phyloP scores from a whole-genome alignment of 2,797 vertebrate species.

The Microchirus variegatus region DNA sequence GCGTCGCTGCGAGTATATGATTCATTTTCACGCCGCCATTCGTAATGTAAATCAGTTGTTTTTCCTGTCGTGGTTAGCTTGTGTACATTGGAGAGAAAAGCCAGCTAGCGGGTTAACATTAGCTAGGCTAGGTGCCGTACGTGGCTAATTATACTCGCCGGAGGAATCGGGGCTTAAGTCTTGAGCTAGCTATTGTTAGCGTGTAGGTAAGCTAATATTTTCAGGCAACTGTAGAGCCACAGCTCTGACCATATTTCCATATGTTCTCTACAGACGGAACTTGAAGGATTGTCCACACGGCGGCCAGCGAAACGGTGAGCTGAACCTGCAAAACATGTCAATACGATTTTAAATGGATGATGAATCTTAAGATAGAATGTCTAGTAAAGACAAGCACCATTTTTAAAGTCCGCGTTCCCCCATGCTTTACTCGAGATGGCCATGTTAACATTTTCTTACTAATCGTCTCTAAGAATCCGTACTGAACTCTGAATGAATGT shows the following conservation, averaged over 20 bases:
- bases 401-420: constrained; percentile 64
- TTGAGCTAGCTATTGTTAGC: constrained; percentile 78
- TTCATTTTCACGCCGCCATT: background rate
- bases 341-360: constrained; percentile 35
- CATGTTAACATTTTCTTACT: constrained; percentile 26
- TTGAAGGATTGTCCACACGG: constrained; percentile 44
- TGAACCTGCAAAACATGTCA: constrained; percentile 18
- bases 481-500: constrained; percentile 2
- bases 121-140: constrained; percentile 65
- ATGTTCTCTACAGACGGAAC: constrained; percentile 58
- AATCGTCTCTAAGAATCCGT: background rate
- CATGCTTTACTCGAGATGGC: constrained; percentile 46
- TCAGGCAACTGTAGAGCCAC: constrained; percentile 49
- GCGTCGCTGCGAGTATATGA: background rate
- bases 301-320: constrained; percentile 59
- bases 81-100: constrained; percentile 57
- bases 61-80: constrained; percentile 14
- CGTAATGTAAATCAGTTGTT: constrained; percentile 1
- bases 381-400: constrained; percentile 52
- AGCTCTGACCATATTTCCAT: constrained; percentile 50
- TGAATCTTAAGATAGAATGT: constrained; percentile 28
- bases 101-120: constrained; percentile 70
- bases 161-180: constrained; percentile 58
- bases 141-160: constrained; percentile 77
- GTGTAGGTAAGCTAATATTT: constrained; percentile 63